Conservation (phyloP, 2,888 invertebrate genomes). For the Allolobophora icterica region DNA sequence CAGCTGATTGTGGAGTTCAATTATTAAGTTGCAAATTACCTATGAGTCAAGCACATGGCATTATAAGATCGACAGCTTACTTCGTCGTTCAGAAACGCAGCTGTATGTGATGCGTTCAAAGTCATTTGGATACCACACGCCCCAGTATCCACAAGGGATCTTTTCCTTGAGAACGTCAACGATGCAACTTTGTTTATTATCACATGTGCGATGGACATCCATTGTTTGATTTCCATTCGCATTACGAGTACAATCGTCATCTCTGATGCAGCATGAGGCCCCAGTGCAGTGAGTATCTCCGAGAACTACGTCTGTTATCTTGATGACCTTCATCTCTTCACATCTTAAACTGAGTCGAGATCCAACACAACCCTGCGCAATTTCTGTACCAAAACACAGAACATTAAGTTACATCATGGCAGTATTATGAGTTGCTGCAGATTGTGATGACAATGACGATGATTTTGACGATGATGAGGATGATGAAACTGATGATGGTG, state of each 20-base stretch:
- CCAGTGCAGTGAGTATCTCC: background rate
- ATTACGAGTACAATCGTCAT: background rate
- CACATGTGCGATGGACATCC: background rate
- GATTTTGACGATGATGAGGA: no score
- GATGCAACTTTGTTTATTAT: background rate
- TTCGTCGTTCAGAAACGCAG: background rate
- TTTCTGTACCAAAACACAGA: background rate
- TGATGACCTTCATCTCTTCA: background rate
- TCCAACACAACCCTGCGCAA: background rate
- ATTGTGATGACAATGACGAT: no score
- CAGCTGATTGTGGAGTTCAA: no score
- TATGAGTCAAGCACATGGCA: background rate
- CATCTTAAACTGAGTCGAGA: conserved; percentile 7
- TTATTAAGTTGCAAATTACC: no score
- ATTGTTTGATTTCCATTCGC: background rate
- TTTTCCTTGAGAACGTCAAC: background rate
- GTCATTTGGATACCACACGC: background rate
- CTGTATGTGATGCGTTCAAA: conserved; percentile 13
- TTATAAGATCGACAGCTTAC: background rate
- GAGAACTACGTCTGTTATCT: background rate
- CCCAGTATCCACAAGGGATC: background rate
- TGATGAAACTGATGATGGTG: no score
- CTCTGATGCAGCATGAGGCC: background rate
- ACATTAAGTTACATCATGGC: no score
- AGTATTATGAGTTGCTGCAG: no score